Percentiles rank a stretch among this genome's conserved stretches.
phyloP scores from a whole-genome alignment of 2,113 vertebrate species.

The Machaerirhynchus nigripectus region DNA sequence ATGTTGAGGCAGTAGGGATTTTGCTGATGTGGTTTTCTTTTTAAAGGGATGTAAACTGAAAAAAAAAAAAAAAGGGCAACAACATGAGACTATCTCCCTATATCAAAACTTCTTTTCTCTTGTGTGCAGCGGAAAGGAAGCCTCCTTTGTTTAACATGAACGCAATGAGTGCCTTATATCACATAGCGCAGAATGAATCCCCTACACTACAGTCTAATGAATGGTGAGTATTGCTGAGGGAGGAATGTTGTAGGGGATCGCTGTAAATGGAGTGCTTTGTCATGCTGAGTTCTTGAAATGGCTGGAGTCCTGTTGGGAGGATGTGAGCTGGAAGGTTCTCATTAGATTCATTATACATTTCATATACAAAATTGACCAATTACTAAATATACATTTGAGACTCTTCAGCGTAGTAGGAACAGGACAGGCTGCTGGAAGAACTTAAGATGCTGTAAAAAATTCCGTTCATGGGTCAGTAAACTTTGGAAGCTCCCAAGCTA shows the following conservation, averaged over 20 bases:
- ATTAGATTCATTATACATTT: background rate
- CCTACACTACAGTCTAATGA: slow-evolving; percentile 94
- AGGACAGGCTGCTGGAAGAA: background rate
- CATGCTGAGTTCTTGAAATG: slow-evolving; percentile 37
- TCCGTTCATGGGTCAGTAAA: background rate
- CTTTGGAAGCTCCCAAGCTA: background rate
- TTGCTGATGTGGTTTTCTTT: slow-evolving; percentile 42
- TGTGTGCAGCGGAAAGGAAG: slow-evolving; percentile 92
- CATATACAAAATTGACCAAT: background rate
- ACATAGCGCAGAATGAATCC: slow-evolving; percentile 99
- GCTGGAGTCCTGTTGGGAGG: slow-evolving; percentile 41
- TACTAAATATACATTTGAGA: background rate
- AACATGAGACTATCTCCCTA: background rate
- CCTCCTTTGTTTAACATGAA: slow-evolving; percentile 99
- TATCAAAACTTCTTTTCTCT: slow-evolving; percentile 54
- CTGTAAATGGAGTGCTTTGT: slow-evolving; percentile 61
- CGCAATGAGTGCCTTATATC: slow-evolving; percentile 99
- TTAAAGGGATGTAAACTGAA: background rate
- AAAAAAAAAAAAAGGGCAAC: background rate
- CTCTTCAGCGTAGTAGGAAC: background rate
- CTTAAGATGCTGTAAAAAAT: background rate
- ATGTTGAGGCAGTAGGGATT: background rate
- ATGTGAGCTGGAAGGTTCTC: slow-evolving; percentile 38
- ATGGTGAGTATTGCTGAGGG: slow-evolving; percentile 84
- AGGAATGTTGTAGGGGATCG: slow-evolving; percentile 23